Evolutionary conservation across 2,888 invertebrate genomes (phyloP).

Genomic region (Troilus luridus): DNA sequence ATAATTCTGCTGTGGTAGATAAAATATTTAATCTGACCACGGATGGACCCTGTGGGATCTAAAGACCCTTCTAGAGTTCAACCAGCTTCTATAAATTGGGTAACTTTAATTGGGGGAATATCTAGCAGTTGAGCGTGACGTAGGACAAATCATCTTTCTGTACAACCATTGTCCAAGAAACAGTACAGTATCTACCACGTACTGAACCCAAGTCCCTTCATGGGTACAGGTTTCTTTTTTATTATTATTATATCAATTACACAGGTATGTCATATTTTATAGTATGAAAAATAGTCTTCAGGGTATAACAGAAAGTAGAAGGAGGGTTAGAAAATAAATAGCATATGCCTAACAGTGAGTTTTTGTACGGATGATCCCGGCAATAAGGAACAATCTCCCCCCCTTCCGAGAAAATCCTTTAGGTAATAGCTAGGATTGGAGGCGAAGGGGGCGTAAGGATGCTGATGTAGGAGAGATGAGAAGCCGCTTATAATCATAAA

Average conservation of each 20-base stretch:
- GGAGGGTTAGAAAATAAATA: neutral
- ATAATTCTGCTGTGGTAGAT: too few species aligned
- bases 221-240: too few species aligned
- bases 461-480: constrained; percentile 50
- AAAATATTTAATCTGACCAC: too few species aligned
- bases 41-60: too few species aligned
- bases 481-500: constrained; percentile 49
- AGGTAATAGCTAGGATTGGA: constrained; percentile 49
- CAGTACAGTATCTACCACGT: too few species aligned
- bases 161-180: too few species aligned
- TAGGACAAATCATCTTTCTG: too few species aligned
- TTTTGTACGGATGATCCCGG: constrained; percentile 32
- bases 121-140: too few species aligned
- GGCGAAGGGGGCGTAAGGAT: constrained; percentile 45
- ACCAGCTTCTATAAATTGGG: too few species aligned
- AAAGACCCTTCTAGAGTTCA: too few species aligned
- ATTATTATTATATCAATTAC: neutral
- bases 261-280: neutral
- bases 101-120: too few species aligned
- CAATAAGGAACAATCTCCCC: constrained; percentile 33
- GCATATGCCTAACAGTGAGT: neutral
- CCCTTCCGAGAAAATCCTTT: constrained; percentile 44
- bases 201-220: too few species aligned
- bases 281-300: neutral
- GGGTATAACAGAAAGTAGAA: neutral